phyloP scores from a whole-genome alignment of 2,797 vertebrate genomes.

The Melopsittacus undulatus region DNA sequence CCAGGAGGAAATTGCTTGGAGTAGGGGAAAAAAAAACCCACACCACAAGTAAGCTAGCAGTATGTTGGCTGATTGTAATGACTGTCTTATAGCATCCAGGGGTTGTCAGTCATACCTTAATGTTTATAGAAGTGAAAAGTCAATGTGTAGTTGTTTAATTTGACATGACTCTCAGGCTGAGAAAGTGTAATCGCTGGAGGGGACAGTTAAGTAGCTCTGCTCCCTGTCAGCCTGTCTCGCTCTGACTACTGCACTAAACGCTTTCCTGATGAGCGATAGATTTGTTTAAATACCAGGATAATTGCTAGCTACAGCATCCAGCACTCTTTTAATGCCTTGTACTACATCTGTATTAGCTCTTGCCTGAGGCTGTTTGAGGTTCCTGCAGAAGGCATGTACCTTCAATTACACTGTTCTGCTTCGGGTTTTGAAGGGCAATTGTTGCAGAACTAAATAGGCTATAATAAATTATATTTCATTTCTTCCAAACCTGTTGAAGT shows the following conservation, averaged over 20 bases:
- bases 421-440: constrained; percentile 76
- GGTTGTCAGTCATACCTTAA: constrained; percentile 80
- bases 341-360: constrained; percentile 88
- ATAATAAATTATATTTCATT: constrained; percentile 70
- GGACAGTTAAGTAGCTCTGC: constrained; percentile 81
- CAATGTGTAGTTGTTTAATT: constrained; percentile 83
- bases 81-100: constrained; percentile 44
- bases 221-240: constrained; percentile 76
- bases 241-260: constrained; percentile 81
- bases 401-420: constrained; percentile 76
- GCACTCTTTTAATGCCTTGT: constrained; percentile 85
- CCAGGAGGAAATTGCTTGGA: neutral
- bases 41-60: constrained; percentile 12
- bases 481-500: constrained; percentile 60
- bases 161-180: constrained; percentile 76
- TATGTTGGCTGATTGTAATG: constrained; percentile 22
- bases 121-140: constrained; percentile 80
- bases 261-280: constrained; percentile 82
- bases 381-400: constrained; percentile 68
- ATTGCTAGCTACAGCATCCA: constrained; percentile 85
- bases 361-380: constrained; percentile 86
- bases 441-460: constrained; percentile 75
- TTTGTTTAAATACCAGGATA: constrained; percentile 89
- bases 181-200: constrained; percentile 82
- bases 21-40: rapidly evolving